Conservation (phyloP, 2,888 invertebrate species). For the Metellina segmentata region DNA sequence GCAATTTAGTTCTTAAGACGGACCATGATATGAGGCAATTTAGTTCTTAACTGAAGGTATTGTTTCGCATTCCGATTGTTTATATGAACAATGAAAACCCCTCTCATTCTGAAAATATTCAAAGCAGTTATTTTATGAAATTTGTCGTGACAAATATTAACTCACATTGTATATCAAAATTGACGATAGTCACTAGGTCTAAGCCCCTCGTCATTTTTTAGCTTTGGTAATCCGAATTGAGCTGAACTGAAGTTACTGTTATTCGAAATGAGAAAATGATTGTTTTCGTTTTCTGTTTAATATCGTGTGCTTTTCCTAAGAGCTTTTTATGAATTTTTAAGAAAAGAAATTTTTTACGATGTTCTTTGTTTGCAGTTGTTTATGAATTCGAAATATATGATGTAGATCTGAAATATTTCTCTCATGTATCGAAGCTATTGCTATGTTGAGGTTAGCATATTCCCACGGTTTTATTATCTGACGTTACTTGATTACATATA, state of each 20-base stretch:
- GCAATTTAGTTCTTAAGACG: too few relatives aligned
- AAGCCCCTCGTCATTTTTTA: too few relatives aligned
- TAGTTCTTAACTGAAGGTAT: too few relatives aligned
- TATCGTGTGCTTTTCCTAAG: not conserved
- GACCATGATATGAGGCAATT: too few relatives aligned
- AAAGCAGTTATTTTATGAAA: too few relatives aligned
- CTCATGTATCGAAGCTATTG: constrained; percentile 72
- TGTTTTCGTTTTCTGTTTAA: constrained; percentile 46
- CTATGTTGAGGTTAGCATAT: constrained; percentile 68
- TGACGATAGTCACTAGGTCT: too few relatives aligned
- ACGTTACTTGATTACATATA: not conserved
- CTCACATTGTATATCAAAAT: too few relatives aligned
- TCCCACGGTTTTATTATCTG: not conserved
- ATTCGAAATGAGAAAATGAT: constrained; percentile 18
- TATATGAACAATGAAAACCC: too few relatives aligned
- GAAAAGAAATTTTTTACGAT: not conserved
- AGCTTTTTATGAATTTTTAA: constrained; percentile 33
- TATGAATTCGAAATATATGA: constrained; percentile 10
- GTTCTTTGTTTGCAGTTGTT: not conserved
- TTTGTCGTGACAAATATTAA: too few relatives aligned
- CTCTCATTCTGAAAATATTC: too few relatives aligned
- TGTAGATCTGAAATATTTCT: constrained; percentile 21
- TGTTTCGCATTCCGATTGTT: too few relatives aligned
- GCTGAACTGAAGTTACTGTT: not conserved
- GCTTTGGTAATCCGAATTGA: not conserved